These are phyloP conservation scores for Lemur catta DNA, from an alignment of 2,797 vertebrate genomes.

Conservation along the genomic window DNA sequence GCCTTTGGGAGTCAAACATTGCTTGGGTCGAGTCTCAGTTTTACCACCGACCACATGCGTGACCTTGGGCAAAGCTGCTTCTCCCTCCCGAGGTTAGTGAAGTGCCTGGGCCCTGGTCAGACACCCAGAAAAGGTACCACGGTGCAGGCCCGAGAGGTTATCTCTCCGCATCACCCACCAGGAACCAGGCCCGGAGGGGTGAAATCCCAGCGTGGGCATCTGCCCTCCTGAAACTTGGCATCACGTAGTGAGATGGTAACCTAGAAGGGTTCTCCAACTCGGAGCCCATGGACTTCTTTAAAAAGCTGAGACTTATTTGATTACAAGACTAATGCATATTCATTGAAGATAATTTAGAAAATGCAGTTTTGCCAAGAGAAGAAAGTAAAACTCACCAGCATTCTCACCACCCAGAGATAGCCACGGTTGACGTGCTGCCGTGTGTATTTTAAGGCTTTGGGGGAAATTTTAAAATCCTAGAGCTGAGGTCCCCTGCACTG, in stretches of 20 bases:
- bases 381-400: constrained; percentile 47
- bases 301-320: constrained; percentile 12
- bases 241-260: background rate
- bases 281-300: background rate
- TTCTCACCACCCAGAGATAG: background rate
- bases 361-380: constrained; percentile 48
- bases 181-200: background rate
- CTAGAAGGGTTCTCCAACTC: background rate
- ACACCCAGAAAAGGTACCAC: rapidly evolving
- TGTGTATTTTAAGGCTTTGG: constrained; percentile 55
- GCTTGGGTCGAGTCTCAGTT: background rate
- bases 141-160: rapidly evolving
- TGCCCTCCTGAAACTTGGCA: background rate
- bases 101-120: rapidly evolving
- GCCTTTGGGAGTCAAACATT: background rate
- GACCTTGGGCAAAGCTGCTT: background rate
- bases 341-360: constrained; percentile 53
- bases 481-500: background rate
- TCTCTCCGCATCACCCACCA: rapidly evolving
- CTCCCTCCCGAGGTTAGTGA: background rate
- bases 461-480: constrained; percentile 3
- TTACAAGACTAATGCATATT: constrained; percentile 52
- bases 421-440: background rate
- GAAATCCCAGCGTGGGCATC: no score
- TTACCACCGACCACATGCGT: rapidly evolving